These are phyloP conservation scores for Rotaria socialis DNA, from an alignment of 2,888 invertebrate species.

Conservation along the genomic window DNA sequence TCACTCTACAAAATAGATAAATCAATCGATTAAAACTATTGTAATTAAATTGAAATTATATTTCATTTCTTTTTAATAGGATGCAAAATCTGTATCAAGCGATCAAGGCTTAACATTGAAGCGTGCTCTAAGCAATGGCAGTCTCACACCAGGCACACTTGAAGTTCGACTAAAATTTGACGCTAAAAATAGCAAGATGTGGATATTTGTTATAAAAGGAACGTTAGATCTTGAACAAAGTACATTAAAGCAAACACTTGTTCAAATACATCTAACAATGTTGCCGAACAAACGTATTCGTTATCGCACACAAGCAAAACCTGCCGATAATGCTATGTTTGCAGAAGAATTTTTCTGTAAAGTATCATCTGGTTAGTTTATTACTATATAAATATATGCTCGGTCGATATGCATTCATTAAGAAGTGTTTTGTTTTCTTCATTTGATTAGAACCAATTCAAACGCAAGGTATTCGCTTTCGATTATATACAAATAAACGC, in stretches of 20 bases:
- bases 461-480: constrained; percentile 33
- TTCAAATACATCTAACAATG: constrained; percentile 11
- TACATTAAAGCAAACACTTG: not conserved
- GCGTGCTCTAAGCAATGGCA: not conserved
- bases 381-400: too few relatives aligned
- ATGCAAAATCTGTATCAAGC: constrained; percentile 4
- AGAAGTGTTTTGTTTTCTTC: not conserved
- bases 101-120: not conserved
- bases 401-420: too few relatives aligned
- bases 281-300: constrained; percentile 30
- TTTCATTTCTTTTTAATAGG: not conserved
- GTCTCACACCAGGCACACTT: not conserved
- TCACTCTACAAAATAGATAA: too few relatives aligned
- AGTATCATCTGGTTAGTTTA: not conserved
- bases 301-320: constrained; percentile 15
- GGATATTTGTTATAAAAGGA: constrained; percentile 35
- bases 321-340: constrained; percentile 12
- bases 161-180: constrained; percentile 25
- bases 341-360: constrained; percentile 35
- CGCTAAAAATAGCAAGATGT: constrained; percentile 27
- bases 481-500: constrained; percentile 3
- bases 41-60: too few relatives aligned
- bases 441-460: not conserved
- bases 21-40: too few relatives aligned
- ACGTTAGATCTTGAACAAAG: not conserved